Evolutionary conservation across 2,888 invertebrate species (phyloP).

Genomic region (Didymodactylos carnosus): DNA sequence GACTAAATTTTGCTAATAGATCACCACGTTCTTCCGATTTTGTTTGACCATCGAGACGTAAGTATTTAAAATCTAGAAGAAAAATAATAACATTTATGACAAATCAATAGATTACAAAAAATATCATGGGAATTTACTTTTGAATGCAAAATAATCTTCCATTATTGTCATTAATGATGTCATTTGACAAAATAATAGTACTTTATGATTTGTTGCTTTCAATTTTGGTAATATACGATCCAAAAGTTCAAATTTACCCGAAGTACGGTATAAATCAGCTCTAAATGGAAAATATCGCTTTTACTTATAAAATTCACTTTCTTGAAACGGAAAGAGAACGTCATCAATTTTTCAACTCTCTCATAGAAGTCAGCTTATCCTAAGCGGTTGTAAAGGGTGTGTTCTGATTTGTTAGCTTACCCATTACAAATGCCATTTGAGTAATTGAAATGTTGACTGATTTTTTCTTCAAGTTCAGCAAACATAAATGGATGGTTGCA

Average conservation of each 20-base stretch:
- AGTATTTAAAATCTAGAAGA: conserved; percentile 48
- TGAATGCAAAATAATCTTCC: conserved; percentile 85
- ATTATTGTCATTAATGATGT: conserved; percentile 95
- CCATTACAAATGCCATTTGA: conserved; percentile 42
- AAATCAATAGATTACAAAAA: too few relatives aligned
- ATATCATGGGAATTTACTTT: conserved; percentile 27
- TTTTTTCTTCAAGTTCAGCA: conserved; percentile 88
- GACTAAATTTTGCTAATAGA: conserved; percentile 44
- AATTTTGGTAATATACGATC: conserved; percentile 91
- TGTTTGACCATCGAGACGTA: conserved; percentile 87
- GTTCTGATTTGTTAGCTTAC: too few relatives aligned
- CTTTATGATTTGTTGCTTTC: conserved; percentile 69
- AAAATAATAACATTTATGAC: too few relatives aligned
- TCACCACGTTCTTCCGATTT: conserved; percentile 94
- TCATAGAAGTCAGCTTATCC: too few relatives aligned
- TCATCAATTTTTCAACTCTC: background rate
- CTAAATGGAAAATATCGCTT: too few relatives aligned
- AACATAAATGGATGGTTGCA: conserved; percentile 99
- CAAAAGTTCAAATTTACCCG: conserved; percentile 89
- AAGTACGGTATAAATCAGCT: conserved; percentile 71
- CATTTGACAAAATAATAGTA: conserved; percentile 99
- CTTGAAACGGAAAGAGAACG: conserved; percentile 39
- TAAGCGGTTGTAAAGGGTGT: too few relatives aligned
- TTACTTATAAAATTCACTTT: too few relatives aligned
- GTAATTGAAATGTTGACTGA: conserved; percentile 64